Conservation (phyloP, 1,140 invertebrate species). For the Drosophila tsacasi region DNA sequence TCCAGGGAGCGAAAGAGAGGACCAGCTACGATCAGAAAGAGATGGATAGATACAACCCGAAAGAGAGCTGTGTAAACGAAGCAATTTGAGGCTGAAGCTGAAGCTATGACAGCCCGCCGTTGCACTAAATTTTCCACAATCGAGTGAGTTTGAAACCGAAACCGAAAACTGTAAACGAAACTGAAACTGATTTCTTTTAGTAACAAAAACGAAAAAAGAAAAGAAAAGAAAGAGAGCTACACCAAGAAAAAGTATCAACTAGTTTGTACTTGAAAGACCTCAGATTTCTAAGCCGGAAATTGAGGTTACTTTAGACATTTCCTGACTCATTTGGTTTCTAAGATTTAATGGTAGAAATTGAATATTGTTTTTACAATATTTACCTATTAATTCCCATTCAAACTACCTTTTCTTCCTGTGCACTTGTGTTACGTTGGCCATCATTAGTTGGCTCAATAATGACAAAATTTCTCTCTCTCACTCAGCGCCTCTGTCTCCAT, state of each 20-base stretch:
- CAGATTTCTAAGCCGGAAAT: neutral
- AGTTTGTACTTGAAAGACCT: neutral
- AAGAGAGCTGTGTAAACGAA: constrained; percentile 58
- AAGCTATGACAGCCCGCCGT: constrained; percentile 56
- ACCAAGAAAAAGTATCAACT: constrained; percentile 18
- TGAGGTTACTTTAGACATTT: neutral
- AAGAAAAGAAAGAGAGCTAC: constrained; percentile 16
- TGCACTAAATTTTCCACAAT: constrained; percentile 80
- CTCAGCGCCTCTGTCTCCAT: neutral
- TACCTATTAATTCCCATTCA: neutral
- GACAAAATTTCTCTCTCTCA: constrained; percentile 58
- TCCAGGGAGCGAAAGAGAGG: constrained; percentile 35
- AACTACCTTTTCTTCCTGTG: constrained; percentile 5
- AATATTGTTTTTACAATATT: no score
- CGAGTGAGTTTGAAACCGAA: constrained; percentile 72
- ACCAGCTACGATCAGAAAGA: constrained; percentile 15
- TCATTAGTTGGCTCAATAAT: constrained; percentile 77
- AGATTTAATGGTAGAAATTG: neutral
- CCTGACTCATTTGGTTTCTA: neutral
- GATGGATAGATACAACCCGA: neutral
- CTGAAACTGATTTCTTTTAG: constrained; percentile 60
- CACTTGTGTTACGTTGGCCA: constrained; percentile 67
- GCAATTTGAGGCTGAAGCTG: constrained; percentile 67
- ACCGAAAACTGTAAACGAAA: constrained; percentile 68
- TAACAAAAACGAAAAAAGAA: neutral